phyloP scores from a whole-genome alignment of 2,888 invertebrate genomes.

The Chelonus formosanus region DNA sequence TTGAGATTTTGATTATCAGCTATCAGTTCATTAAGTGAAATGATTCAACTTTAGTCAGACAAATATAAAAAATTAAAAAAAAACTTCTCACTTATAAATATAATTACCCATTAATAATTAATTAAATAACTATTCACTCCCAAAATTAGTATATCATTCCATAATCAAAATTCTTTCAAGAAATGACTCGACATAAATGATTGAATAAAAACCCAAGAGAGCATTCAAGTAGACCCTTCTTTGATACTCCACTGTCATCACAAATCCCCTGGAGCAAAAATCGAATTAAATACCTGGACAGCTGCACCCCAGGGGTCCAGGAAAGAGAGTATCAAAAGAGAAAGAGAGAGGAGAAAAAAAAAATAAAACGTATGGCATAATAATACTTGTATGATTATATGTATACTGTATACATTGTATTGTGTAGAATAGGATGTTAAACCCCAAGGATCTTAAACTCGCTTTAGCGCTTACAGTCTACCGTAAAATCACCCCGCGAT shows the following conservation, averaged over 20 bases:
- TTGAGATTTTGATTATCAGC: too few species aligned
- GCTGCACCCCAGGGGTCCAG: constrained; percentile 49
- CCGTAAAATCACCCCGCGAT: constrained; percentile 35
- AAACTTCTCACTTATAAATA: too few species aligned
- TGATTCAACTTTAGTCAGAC: too few species aligned
- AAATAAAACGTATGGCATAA: constrained; percentile 2
- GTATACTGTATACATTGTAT: too few species aligned
- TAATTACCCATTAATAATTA: too few species aligned
- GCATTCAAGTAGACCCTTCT: constrained; percentile 32
- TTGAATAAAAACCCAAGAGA: constrained; percentile 35
- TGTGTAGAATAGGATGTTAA: constrained; percentile 21
- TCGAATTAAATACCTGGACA: constrained; percentile 54
- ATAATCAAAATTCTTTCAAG: background rate
- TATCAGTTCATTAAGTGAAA: too few species aligned
- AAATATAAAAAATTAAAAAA: too few species aligned
- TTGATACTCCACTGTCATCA: constrained; percentile 28
- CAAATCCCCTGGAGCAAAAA: constrained; percentile 33
- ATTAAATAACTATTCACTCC: too few species aligned
- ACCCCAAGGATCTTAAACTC: constrained; percentile 36
- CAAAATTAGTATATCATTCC: too few species aligned
- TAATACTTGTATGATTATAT: background rate
- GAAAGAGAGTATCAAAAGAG: background rate
- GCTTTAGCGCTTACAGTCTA: constrained; percentile 47
- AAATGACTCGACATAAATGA: constrained; percentile 14
- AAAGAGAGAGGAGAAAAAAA: constrained; percentile 9